Conservation (phyloP, 2,113 vertebrate species). For the Dasypus novemcinctus region DNA sequence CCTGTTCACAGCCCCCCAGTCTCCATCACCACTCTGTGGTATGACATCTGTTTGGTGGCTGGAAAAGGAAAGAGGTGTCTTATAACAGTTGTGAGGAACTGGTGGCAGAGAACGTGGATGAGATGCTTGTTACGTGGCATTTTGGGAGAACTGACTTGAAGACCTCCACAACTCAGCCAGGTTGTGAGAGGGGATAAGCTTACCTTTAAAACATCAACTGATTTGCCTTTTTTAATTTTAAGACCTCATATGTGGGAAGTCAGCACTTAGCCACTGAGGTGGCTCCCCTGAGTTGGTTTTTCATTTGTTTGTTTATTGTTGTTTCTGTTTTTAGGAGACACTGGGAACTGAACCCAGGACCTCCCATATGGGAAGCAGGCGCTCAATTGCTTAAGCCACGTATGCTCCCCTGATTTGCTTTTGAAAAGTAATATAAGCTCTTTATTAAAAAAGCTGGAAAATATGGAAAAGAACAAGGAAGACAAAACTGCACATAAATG, state of each 20-base stretch:
- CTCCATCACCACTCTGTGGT: no score
- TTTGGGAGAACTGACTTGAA: neutral
- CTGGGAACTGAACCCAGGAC: no score
- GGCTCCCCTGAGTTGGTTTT: no score
- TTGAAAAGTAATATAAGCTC: neutral
- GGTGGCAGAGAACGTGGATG: neutral
- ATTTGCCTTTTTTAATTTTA: no score
- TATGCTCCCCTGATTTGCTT: no score
- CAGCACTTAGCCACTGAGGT: no score
- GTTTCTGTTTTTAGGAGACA: no score
- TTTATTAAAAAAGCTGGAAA: neutral
- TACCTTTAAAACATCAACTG: neutral
- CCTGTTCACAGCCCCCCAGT: neutral
- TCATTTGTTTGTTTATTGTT: no score
- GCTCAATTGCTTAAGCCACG: no score
- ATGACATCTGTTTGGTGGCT: neutral
- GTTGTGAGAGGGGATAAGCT: no score
- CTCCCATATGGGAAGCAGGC: no score
- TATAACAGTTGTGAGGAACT: neutral
- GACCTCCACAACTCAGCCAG: neutral
- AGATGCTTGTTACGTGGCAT: rapidly evolving
- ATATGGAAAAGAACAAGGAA: neutral
- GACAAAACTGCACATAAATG: neutral
- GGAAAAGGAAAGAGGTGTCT: neutral
- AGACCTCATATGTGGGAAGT: no score